Conservation (phyloP, 2,888 invertebrate genomes). For the Tortrix viridana region DNA sequence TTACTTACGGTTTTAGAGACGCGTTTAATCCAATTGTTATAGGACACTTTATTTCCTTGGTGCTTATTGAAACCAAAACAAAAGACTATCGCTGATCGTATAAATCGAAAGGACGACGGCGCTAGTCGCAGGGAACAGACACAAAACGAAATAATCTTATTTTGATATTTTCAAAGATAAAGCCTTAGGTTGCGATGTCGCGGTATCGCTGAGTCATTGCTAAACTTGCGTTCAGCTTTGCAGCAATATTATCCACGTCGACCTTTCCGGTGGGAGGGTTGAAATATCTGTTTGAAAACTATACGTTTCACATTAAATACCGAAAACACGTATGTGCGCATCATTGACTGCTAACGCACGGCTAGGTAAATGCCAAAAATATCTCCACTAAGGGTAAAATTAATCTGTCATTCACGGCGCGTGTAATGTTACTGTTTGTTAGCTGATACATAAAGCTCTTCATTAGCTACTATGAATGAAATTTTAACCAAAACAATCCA, state of each 20-base stretch:
- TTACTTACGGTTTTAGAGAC: slow-evolving; percentile 56
- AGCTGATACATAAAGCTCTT: slow-evolving; percentile 2
- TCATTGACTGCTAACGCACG: slow-evolving; percentile 24
- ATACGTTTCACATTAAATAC: slow-evolving; percentile 10
- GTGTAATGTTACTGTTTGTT: slow-evolving; percentile 15
- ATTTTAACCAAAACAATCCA: not conserved
- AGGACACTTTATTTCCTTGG: slow-evolving; percentile 44
- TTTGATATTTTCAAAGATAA: slow-evolving; percentile 67
- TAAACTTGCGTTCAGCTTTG: slow-evolving; percentile 67
- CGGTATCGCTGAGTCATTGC: slow-evolving; percentile 66
- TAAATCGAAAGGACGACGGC: slow-evolving; percentile 49
- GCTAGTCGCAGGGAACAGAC: slow-evolving; percentile 53
- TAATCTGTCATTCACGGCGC: slow-evolving; percentile 15
- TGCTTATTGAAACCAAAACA: slow-evolving; percentile 39
- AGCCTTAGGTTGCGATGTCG: slow-evolving; percentile 52
- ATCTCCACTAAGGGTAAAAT: slow-evolving; percentile 16
- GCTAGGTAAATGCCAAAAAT: slow-evolving; percentile 30
- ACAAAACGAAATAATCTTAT: slow-evolving; percentile 65
- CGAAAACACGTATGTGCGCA: slow-evolving; percentile 2
- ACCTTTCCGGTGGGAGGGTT: slow-evolving; percentile 52
- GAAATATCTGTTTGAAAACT: slow-evolving; percentile 27
- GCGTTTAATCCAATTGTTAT: slow-evolving; percentile 54
- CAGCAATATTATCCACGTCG: slow-evolving; percentile 63
- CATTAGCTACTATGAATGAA: slow-evolving; percentile 6
- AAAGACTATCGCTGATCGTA: slow-evolving; percentile 46